phyloP scores from a whole-genome alignment of 2,888 invertebrate genomes.

The Epistrophe eligans region DNA sequence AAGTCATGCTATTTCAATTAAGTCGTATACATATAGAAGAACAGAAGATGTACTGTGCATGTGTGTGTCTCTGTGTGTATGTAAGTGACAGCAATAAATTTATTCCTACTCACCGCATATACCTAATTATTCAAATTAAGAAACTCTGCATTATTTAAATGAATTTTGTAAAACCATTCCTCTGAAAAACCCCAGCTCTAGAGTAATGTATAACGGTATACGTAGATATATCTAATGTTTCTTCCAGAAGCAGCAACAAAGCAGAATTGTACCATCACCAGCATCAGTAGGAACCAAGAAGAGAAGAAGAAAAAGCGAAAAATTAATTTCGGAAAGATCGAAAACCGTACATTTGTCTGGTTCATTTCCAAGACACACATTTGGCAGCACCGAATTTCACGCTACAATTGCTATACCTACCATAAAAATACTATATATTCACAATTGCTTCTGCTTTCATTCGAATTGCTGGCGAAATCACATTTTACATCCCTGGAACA shows the following conservation, averaged over 20 bases:
- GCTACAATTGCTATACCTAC: slow-evolving; percentile 8
- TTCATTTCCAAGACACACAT: slow-evolving; percentile 66
- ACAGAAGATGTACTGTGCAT: not conserved
- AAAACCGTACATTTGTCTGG: slow-evolving; percentile 64
- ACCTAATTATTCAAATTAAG: slow-evolving; percentile 44
- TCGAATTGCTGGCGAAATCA: slow-evolving; percentile 36
- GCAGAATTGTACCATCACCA: not conserved
- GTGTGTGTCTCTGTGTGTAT: slow-evolving; percentile 3
- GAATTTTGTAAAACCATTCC: slow-evolving; percentile 37
- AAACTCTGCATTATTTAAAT: slow-evolving; percentile 40
- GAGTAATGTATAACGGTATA: not conserved
- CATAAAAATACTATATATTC: no score
- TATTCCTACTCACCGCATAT: slow-evolving; percentile 18
- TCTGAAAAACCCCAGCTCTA: not conserved
- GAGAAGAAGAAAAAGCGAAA: slow-evolving; percentile 5
- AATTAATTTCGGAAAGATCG: slow-evolving; percentile 58
- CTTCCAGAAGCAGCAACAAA: not conserved
- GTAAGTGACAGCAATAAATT: slow-evolving; percentile 39
- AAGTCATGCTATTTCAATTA: slow-evolving; percentile 19
- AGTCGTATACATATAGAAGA: not conserved
- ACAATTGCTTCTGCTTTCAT: not conserved
- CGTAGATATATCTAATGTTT: not conserved
- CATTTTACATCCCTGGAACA: slow-evolving; percentile 15
- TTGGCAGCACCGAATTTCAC: slow-evolving; percentile 58
- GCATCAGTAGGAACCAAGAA: not conserved